Conservation (phyloP, 2,797 vertebrate genomes). For the Acestrorhynchus altus region DNA sequence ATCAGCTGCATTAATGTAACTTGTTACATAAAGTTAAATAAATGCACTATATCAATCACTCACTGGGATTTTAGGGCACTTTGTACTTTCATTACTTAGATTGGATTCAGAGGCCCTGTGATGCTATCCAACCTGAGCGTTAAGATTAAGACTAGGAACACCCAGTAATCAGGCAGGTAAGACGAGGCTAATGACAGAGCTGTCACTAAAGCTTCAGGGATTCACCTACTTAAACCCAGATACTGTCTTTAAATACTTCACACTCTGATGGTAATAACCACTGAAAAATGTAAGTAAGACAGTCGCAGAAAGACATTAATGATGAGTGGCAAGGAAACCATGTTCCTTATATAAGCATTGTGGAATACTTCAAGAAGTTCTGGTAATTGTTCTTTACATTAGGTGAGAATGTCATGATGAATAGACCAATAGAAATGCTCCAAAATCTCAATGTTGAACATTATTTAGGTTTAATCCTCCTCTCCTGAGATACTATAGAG, state of each 20-base stretch:
- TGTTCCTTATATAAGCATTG: too few species aligned
- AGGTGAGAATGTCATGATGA: too few species aligned
- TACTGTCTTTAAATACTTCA: slow-evolving; percentile 12
- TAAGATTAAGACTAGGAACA: slow-evolving; percentile 6
- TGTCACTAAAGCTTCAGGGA: not conserved
- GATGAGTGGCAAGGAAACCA: too few species aligned
- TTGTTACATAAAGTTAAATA: not conserved
- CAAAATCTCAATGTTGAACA: too few species aligned
- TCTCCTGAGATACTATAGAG: too few species aligned
- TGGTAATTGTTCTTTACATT: not conserved
- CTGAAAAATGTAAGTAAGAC: not conserved
- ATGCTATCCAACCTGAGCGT: not conserved
- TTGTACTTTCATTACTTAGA: not conserved
- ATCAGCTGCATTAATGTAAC: too few species aligned
- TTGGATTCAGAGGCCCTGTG: not conserved
- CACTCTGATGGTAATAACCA: not conserved
- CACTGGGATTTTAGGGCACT: not conserved
- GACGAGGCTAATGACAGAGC: slow-evolving; percentile 15
- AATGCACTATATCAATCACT: not conserved
- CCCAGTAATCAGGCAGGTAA: not conserved
- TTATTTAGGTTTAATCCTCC: too few species aligned
- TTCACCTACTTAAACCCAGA: slow-evolving; percentile 8
- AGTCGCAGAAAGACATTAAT: not conserved
- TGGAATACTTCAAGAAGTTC: too few species aligned
- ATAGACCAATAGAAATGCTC: too few species aligned